Conservation (phyloP, 2,797 vertebrate genomes). For the Myotis vivesi region DNA sequence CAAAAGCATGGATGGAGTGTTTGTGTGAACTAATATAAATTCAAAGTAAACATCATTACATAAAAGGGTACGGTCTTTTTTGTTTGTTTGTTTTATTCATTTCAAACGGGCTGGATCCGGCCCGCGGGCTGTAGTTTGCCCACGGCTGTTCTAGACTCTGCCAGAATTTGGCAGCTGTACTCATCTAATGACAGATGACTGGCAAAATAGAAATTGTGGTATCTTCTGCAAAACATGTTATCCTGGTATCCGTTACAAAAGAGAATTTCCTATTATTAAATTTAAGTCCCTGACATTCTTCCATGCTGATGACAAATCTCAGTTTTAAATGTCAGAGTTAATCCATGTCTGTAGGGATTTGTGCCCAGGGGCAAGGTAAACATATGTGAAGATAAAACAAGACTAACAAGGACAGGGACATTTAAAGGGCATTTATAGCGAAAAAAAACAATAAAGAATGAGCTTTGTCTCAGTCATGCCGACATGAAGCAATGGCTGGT, state of each 20-base stretch:
- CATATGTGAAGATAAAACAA: background rate
- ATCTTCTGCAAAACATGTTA: background rate
- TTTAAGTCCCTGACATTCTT: constrained; percentile 30
- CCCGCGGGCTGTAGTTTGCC: no score
- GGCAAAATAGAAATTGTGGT: background rate
- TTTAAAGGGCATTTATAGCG: background rate
- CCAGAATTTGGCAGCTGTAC: background rate
- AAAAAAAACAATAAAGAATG: background rate
- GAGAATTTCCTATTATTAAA: background rate
- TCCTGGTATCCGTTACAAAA: background rate
- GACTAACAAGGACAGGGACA: background rate
- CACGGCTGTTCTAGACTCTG: background rate
- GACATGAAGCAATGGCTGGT: background rate
- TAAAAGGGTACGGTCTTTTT: no score
- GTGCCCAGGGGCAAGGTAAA: background rate
- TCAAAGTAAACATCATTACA: no score
- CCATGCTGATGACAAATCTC: background rate
- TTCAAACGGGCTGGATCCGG: no score
- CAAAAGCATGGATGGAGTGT: no score
- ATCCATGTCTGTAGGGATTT: background rate
- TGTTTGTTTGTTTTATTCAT: no score
- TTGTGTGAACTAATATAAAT: no score
- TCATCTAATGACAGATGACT: background rate
- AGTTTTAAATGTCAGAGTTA: constrained; percentile 36
- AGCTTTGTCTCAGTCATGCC: background rate